phyloP scores from a whole-genome alignment of 2,113 vertebrate genomes.

The Galbula dea region DNA sequence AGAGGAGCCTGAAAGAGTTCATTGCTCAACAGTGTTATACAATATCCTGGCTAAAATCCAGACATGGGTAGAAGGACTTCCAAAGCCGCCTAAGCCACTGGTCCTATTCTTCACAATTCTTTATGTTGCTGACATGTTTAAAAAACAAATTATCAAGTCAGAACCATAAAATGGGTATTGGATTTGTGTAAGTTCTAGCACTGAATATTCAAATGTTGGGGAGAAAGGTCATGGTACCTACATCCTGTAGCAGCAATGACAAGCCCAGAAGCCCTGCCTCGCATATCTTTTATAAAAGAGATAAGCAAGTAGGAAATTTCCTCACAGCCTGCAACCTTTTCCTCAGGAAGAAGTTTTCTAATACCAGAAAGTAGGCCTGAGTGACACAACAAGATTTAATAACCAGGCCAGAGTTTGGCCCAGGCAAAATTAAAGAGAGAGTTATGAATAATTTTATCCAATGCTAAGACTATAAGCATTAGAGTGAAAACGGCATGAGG shows the following conservation, averaged over 20 bases:
- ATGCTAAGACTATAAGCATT: background rate
- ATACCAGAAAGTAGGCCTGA: background rate
- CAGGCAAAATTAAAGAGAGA: background rate
- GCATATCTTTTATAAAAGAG: background rate
- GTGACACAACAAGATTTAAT: background rate
- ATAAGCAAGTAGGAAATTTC: background rate
- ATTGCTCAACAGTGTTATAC: background rate
- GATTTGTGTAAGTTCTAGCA: background rate
- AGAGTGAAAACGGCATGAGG: background rate
- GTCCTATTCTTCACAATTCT: background rate
- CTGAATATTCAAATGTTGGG: background rate
- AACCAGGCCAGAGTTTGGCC: background rate
- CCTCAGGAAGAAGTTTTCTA: background rate
- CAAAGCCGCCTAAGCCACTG: background rate
- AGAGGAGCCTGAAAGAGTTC: background rate
- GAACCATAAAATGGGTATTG: background rate
- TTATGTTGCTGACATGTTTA: background rate
- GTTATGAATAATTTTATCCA: background rate
- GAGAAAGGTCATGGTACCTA: background rate
- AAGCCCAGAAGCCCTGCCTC: background rate
- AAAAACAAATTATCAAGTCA: background rate
- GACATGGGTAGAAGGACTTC: background rate
- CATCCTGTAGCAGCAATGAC: rapidly evolving
- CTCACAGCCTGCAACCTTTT: background rate
- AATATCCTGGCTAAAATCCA: background rate